A percentile compares a stretch with the other conserved stretches of the same genome.
Conservation (phyloP, 2,888 invertebrate genomes). For the Meloe dianella region DNA sequence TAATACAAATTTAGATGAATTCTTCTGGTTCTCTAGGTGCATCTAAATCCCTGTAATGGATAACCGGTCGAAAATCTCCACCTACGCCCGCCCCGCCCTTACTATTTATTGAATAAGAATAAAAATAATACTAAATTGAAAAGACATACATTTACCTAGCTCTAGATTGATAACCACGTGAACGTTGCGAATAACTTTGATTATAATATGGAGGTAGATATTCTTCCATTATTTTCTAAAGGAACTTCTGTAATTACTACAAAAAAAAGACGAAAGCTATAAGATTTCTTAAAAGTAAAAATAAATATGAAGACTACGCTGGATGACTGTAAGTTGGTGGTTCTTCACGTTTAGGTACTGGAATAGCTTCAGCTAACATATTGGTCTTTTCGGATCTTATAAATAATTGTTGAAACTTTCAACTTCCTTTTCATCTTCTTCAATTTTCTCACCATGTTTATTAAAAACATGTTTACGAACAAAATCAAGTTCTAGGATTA, state of each 20-base stretch:
- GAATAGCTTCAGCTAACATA: slow-evolving; percentile 84
- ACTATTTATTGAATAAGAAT: slow-evolving; percentile 37
- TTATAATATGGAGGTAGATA: slow-evolving; percentile 63
- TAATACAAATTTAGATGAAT: slow-evolving; percentile 67
- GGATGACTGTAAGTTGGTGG: slow-evolving; percentile 58
- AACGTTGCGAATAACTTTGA: slow-evolving; percentile 56
- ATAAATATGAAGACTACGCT: slow-evolving; percentile 49
- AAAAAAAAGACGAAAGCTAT: slow-evolving; percentile 17
- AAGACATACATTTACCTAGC: slow-evolving; percentile 45
- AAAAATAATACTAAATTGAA: slow-evolving; percentile 10
- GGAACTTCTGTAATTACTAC: slow-evolving; percentile 55
- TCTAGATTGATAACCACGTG: slow-evolving; percentile 53
- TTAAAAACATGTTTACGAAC: slow-evolving; percentile 98
- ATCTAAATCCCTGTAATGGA: slow-evolving; percentile 92
- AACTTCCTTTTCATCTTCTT: slow-evolving; percentile 96
- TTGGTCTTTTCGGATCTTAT: slow-evolving; percentile 92
- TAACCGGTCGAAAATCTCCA: slow-evolving; percentile 84
- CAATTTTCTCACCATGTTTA: slow-evolving; percentile 95
- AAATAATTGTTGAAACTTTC: slow-evolving; percentile 97
- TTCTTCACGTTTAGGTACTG: slow-evolving; percentile 61
- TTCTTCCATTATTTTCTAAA: slow-evolving; percentile 58
- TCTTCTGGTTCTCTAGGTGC: slow-evolving; percentile 91
- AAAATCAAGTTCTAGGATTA: slow-evolving; percentile 82
- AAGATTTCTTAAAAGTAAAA: not conserved
- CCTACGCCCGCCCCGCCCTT: slow-evolving; percentile 74